Evolutionary conservation across 1,140 invertebrate genomes (phyloP), one percentile per base, ranked within the genome.

Genomic region (Elymnias hypermnestra): DNA sequence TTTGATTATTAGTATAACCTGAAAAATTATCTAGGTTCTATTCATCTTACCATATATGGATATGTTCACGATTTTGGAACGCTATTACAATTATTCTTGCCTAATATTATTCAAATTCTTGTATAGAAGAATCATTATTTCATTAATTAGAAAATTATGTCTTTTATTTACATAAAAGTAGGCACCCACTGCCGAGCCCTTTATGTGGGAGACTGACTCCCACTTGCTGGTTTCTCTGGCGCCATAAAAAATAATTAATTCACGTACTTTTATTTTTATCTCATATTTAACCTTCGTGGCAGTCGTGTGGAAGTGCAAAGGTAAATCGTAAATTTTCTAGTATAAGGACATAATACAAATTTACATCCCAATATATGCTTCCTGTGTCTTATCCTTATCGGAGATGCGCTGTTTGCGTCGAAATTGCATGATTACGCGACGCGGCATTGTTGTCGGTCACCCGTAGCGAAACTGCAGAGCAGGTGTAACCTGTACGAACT

Each of bases 391-490:
- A 74, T 69, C 69, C 63, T 73, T 73, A 75, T 77, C 69, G 62
- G 63, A 72, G 63, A 72, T 70, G 67, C 66, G 73, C 59, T 53
- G 33, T 51, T 56, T 61, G 63, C 63, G 51, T 69, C 46, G 53
- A 54, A 78, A 77, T 77, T 68, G 63, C 71, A 67, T 65, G 76
- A 76, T 83, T 78, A 77, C 60, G 46, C 46, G 54, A 63, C 54
- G 18, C 58, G 56, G 63, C 64, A 83, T 83, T 83, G 78, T 76
- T 81, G 57, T 72, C 68, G 57, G 63, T 62, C 68, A 72, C 53
- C 62, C 76, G 66, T 77, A 57, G 53, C 63, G 44, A 56, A 64
- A 69, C 64, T 72, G 51, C 59, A 57, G 63, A 68, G 48, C 76
- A 81, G 71, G 71, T 77, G 72, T 70, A 56, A 66, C 70, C 63